These are phyloP conservation scores for Penaeus chinensis DNA, from an alignment of 1,140 invertebrate species.

Conservation along the genomic window DNA sequence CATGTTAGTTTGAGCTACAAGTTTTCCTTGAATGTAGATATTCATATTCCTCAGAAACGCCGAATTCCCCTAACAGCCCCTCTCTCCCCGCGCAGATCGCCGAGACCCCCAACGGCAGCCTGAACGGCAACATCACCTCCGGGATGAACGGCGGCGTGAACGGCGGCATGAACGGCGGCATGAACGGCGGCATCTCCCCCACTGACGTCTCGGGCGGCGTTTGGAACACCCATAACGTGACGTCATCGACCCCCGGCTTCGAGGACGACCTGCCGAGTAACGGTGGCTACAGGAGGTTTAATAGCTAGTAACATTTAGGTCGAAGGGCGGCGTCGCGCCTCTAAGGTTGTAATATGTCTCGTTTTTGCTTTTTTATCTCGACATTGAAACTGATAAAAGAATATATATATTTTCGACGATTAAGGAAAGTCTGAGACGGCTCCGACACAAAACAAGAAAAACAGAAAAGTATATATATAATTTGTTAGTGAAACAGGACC, in stretches of 20 bases:
- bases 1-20: too few species aligned
- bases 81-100: conserved; percentile 30
- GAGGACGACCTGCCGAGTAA: conserved; percentile 54
- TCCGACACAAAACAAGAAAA: too few species aligned
- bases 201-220: conserved; percentile 46
- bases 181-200: conserved; percentile 24
- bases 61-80: background rate
- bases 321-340: background rate
- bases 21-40: too few species aligned
- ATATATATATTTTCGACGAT: too few species aligned
- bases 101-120: conserved; percentile 49
- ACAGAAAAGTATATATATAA: too few species aligned
- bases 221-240: conserved; percentile 41
- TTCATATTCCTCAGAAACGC: background rate
- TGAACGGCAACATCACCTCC: conserved; percentile 17
- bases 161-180: background rate
- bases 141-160: conserved; percentile 29
- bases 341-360: conserved; percentile 3
- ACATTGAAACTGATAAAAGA: background rate
- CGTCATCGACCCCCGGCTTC: conserved; percentile 38
- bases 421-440: too few species aligned
- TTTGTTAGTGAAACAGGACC: too few species aligned
- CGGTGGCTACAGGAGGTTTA: conserved; percentile 47
- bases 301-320: conserved; percentile 38
- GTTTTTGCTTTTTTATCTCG: background rate